Base-by-base conservation (phyloP, 2,888 invertebrate species). In the Drosophila paracracens region DNA sequence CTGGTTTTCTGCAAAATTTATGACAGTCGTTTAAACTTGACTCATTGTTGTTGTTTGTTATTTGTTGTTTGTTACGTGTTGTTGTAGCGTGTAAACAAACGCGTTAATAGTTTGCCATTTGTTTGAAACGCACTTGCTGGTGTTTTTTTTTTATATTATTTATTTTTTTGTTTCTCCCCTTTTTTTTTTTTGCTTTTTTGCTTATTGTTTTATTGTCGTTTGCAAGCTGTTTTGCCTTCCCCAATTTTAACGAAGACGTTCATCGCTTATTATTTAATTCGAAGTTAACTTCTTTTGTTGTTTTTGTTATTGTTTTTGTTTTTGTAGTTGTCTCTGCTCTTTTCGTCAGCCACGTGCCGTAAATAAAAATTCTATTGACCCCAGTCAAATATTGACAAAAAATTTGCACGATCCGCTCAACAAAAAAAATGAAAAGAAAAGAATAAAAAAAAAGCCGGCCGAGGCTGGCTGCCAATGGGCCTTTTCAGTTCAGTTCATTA, bases 311-410 rank as follows among this genome's bases (percentile, higher is more conserved):
- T 21, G 13, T 73, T 33, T 33, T 33, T 52, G 71, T 46, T 38
- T 36, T 0, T 56, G 38, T 69, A 71, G 48, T 65, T 65, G 65
- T 29, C 35, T 58, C 38, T 56, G 62, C 62, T 71, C 74, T 68
- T 74, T 83, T 79, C n/a, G 61, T 50, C 62, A 35, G 74, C 74
- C 83, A 82, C 82, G 82, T 80, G 82, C 83, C 80, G 80, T 75
- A 80, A 84, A 83, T 84, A 84, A 79, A 83, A 76, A 83, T 83
- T 80, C 80, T 80, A 86, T 90, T 89, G 90, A 90, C 87, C 88
- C 76, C 70, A 62, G 66, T 57, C 68, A 74, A 88, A 85, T 86
- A 88, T 87, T 88, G 86, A 74, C 83, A 76, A 76, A 61, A 72
- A 67, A 72, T 81, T 79, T 74, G 80, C 82, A 70, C 71, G 82